Evolutionary conservation across 1,140 invertebrate genomes (phyloP).

Genomic region (Nylanderia fulva): DNA sequence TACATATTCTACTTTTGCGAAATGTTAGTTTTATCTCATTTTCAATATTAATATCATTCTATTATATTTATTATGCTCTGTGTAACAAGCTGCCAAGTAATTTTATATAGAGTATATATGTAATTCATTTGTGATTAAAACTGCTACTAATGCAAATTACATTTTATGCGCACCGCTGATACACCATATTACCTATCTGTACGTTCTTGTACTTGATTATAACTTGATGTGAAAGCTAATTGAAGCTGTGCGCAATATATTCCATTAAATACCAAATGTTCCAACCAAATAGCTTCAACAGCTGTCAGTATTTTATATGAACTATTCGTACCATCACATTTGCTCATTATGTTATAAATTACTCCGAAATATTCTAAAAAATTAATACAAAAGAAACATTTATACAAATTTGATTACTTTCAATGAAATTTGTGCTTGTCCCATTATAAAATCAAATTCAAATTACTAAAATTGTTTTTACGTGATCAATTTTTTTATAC

Average conservation of each 20-base stretch:
- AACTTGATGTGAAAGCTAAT: neutral
- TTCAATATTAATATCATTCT: neutral
- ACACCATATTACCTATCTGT: neutral
- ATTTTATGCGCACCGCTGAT: neutral
- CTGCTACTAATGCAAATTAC: conserved; percentile 8
- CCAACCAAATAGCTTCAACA: neutral
- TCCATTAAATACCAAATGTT: neutral
- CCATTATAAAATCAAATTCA: neutral
- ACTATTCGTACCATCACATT: neutral
- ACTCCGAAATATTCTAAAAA: neutral
- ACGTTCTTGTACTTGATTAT: conserved; percentile 14
- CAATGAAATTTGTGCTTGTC: neutral
- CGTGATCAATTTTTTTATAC: neutral
- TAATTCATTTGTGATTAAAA: conserved; percentile 18
- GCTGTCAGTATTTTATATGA: neutral
- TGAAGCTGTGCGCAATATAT: neutral
- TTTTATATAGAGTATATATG: neutral
- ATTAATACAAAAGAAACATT: neutral
- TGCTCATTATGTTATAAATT: neutral
- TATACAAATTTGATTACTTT: neutral
- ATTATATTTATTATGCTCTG: neutral
- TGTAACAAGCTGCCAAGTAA: neutral
- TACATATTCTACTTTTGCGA: neutral
- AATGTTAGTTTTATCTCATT: neutral
- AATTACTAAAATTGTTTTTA: neutral